Percentiles rank a stretch among this genome's conserved stretches.
Evolutionary conservation across 2,113 vertebrate genomes (phyloP).

Genomic region (Dipodomys merriami): DNA sequence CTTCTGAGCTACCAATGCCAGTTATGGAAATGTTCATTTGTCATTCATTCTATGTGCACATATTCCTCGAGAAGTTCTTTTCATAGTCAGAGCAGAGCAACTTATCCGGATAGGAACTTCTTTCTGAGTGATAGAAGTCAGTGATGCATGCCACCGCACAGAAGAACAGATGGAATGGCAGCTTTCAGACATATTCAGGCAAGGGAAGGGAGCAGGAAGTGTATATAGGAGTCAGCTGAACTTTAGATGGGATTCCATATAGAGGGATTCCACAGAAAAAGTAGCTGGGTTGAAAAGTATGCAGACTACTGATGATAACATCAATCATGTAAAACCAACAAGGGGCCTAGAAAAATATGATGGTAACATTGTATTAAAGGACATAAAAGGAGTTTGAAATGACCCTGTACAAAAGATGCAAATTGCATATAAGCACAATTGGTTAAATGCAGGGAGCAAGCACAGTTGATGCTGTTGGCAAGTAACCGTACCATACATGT

Average conservation of each 20-base stretch:
- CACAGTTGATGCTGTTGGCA: background rate
- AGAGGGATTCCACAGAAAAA: background rate
- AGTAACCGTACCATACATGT: background rate
- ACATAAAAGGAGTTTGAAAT: background rate
- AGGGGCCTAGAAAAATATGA: background rate
- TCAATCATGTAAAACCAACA: background rate
- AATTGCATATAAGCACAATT: background rate
- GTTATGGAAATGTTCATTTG: background rate
- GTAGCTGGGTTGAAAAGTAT: background rate
- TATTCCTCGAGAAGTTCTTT: slow-evolving; percentile 3
- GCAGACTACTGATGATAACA: background rate
- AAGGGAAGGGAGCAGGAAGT: background rate
- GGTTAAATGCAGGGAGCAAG: background rate
- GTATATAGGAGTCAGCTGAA: background rate
- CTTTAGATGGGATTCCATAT: background rate
- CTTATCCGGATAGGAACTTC: slow-evolving; percentile 8
- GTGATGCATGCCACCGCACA: slow-evolving; percentile 5
- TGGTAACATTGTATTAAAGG: slow-evolving; percentile 1
- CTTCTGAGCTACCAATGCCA: background rate
- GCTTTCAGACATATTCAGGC: background rate
- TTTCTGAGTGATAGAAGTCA: slow-evolving; percentile 41
- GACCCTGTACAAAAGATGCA: slow-evolving; percentile 1
- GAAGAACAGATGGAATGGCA: slow-evolving; percentile 42
- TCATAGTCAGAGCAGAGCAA: slow-evolving; percentile 11
- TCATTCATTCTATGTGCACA: background rate